Conservation (phyloP, 2,113 vertebrate species). For the Ictidomys tridecemlineatus region DNA sequence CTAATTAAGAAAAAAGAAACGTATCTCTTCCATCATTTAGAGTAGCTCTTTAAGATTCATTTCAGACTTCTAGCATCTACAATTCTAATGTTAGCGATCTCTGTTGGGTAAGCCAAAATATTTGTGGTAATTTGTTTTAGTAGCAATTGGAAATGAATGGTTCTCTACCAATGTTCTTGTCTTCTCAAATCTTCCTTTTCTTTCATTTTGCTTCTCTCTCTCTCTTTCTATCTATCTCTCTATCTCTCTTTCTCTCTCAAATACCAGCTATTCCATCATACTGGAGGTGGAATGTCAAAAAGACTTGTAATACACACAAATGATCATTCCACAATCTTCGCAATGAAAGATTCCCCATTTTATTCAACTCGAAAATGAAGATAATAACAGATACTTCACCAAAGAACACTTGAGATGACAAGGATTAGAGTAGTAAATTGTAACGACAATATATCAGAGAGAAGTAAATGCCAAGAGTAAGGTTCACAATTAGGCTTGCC, state of each 20-base stretch:
- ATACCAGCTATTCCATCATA: background rate
- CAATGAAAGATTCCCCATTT: background rate
- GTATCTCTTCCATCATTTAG: background rate
- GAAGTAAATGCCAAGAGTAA: background rate
- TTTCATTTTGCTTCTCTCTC: background rate
- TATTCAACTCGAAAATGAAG: background rate
- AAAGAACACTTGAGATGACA: background rate
- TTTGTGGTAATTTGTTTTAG: background rate
- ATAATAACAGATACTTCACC: background rate
- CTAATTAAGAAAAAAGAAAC: background rate
- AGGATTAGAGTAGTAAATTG: background rate
- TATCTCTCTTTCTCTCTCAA: background rate
- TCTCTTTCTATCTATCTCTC: rapidly evolving
- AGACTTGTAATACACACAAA: background rate
- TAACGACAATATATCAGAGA: background rate
- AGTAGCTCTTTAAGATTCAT: background rate
- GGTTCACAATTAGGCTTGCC: background rate
- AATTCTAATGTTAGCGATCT: background rate
- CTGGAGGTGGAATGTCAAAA: background rate
- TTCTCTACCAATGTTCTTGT: background rate
- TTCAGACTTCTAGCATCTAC: background rate
- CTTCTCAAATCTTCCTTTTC: background rate
- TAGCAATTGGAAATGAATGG: background rate
- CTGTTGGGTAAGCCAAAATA: background rate
- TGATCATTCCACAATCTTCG: background rate